A percentile compares a stretch with the other conserved stretches of the same genome.
Evolutionary conservation across 53 echinoderm and acorn worm species (phyloP).

Genomic region (Holothuria scabra): DNA sequence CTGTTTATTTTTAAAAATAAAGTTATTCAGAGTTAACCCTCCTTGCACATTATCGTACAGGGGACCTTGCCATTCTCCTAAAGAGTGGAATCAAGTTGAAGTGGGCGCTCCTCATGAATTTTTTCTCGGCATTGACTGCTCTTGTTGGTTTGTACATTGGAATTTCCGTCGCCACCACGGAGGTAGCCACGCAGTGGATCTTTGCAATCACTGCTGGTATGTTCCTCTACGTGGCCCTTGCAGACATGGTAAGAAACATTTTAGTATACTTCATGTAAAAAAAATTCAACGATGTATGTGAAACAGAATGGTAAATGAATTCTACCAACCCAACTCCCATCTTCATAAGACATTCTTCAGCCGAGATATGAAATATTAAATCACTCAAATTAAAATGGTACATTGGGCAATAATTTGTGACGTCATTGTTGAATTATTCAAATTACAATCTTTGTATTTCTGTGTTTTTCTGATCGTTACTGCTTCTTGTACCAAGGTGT

Average conservation of each 20-base stretch:
- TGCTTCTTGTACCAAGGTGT: too few relatives aligned
- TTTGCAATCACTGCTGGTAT: constrained; percentile 89
- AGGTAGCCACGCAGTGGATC: constrained; percentile 77
- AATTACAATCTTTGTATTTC: too few relatives aligned
- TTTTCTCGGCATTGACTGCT: constrained; percentile 63
- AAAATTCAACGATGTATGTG: too few relatives aligned
- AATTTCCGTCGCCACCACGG: constrained; percentile 62
- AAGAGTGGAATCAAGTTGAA: constrained; percentile 77
- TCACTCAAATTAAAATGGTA: too few relatives aligned
- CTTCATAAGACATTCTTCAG: too few relatives aligned
- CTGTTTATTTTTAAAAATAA: background rate
- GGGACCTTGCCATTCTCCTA: constrained; percentile 87
- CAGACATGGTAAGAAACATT: constrained; percentile 85
- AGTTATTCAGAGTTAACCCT: background rate
- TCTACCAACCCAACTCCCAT: too few relatives aligned
- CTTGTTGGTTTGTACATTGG: constrained; percentile 84
- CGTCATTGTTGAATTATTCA: too few relatives aligned
- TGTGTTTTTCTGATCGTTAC: too few relatives aligned
- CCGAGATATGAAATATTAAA: too few relatives aligned
- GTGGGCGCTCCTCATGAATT: constrained; percentile 69
- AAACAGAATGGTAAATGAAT: too few relatives aligned
- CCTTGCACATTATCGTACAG: constrained; percentile 24
- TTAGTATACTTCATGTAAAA: too few relatives aligned
- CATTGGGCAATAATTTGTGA: too few relatives aligned
- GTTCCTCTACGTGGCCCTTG: constrained; percentile 89